Conservation (phyloP, 2,113 vertebrate species). For the Catagonus wagneri region DNA sequence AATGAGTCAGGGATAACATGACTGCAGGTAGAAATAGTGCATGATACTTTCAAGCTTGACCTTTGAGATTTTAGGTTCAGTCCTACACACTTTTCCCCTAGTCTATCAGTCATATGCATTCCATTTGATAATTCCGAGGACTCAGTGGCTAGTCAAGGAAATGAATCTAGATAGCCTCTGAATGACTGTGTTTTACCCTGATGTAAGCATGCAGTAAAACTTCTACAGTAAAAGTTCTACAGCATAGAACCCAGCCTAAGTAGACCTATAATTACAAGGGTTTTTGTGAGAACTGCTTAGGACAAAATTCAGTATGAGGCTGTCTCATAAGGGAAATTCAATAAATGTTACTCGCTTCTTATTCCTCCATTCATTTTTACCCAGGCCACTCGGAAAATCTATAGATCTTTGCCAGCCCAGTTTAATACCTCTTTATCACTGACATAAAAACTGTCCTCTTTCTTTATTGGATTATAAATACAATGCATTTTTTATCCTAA, state of each 20-base stretch:
- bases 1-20: not conserved
- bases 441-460: not conserved
- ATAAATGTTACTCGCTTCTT: not conserved
- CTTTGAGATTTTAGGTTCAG: not conserved
- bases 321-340: not conserved
- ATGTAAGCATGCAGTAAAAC: not conserved
- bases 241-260: not conserved
- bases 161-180: not conserved
- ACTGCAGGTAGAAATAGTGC: not conserved
- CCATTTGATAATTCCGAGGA: not conserved
- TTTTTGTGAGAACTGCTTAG: not conserved
- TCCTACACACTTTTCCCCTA: not conserved
- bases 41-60: not conserved
- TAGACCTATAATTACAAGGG: not conserved
- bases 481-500: not conserved
- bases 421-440: not conserved
- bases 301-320: not conserved
- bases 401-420: not conserved
- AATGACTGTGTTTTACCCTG: not conserved
- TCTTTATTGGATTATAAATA: not conserved
- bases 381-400: not conserved
- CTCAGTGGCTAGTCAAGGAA: not conserved
- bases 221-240: too few relatives aligned
- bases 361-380: not conserved
- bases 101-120: not conserved